A percentile compares a stretch with the other conserved stretches of the same genome.
These are phyloP conservation scores for Acrocera orbiculus DNA, from an alignment of 2,888 invertebrate genomes.

Conservation along the genomic window DNA sequence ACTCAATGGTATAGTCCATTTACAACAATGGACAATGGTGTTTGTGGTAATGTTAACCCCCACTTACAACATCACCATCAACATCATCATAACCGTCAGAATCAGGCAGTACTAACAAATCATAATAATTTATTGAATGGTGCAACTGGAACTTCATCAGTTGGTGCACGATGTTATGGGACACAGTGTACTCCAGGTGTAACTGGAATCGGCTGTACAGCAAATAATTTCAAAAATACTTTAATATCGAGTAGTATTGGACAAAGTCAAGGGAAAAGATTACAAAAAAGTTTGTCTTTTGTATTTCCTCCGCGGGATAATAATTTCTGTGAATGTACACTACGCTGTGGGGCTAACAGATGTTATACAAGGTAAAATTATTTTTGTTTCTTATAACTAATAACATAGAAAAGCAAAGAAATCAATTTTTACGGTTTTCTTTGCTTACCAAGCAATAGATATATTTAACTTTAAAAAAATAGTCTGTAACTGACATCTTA, in stretches of 20 bases:
- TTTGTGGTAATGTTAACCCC: conserved; percentile 17
- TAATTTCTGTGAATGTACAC: conserved; percentile 18
- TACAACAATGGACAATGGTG: conserved; percentile 12
- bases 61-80: conserved; percentile 14
- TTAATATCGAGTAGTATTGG: conserved; percentile 20
- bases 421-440: too few species aligned
- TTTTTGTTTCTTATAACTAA: not conserved
- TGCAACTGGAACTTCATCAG: conserved; percentile 10
- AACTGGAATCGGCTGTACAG: not conserved
- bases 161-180: conserved; percentile 19
- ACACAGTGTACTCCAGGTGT: conserved; percentile 8
- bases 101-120: conserved; percentile 10
- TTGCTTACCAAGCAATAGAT: too few species aligned
- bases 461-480: too few species aligned
- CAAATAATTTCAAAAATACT: conserved; percentile 5
- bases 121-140: conserved; percentile 11
- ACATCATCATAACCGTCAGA: conserved; percentile 11
- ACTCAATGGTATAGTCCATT: conserved; percentile 13
- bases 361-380: conserved; percentile 12
- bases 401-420: too few species aligned
- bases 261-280: conserved; percentile 23
- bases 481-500: too few species aligned
- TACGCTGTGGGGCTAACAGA: conserved; percentile 5
- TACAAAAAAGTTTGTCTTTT: conserved; percentile 30
- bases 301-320: conserved; percentile 25